Evolutionary conservation across 2,797 vertebrate species (phyloP).

Genomic region (Bradypus variegatus): DNA sequence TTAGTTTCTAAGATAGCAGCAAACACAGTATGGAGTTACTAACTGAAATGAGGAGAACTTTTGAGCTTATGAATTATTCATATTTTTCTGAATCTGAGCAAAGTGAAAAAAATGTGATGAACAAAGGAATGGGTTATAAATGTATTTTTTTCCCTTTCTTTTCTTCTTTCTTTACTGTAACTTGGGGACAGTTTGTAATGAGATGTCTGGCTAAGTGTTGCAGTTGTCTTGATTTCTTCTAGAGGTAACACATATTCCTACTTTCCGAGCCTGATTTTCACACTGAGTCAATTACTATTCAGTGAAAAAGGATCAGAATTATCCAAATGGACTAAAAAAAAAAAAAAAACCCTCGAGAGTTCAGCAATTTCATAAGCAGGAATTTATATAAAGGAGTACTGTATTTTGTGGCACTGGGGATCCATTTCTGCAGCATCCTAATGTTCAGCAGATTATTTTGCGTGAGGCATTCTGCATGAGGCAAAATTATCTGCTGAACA

Average conservation of each 20-base stretch:
- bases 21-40: neutral
- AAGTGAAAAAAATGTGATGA: neutral
- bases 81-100: neutral
- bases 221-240: neutral
- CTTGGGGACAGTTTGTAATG: neutral
- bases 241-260: neutral
- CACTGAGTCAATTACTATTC: neutral
- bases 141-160: neutral
- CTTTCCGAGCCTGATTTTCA: neutral
- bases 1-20: neutral
- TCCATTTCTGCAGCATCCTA: neutral
- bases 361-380: neutral
- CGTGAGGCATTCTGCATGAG: neutral
- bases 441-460: neutral
- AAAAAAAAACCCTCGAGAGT: neutral
- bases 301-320: neutral
- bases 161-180: neutral
- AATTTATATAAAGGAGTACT: neutral
- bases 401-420: neutral
- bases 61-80: neutral
- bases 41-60: neutral
- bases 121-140: neutral
- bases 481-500: neutral
- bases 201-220: neutral
- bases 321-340: neutral